Percentiles rank a stretch among this genome's conserved stretches.
Conservation (phyloP, 2,797 vertebrate genomes). For the Argya squamiceps region DNA sequence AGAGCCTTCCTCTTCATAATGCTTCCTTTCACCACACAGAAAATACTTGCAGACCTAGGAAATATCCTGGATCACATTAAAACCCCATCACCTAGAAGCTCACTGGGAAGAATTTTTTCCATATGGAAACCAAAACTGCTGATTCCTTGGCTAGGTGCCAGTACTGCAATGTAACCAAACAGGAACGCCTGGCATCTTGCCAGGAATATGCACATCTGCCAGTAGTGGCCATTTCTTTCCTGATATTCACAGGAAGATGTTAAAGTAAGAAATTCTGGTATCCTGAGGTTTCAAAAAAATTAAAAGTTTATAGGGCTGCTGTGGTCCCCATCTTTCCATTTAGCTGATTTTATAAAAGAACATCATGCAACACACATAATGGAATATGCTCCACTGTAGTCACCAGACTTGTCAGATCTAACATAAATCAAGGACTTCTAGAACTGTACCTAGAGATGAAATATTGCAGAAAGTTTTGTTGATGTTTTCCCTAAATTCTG, state of each 20-base stretch:
- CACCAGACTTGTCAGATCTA: background rate
- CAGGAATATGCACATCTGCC: background rate
- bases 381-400: background rate
- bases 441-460: background rate
- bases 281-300: background rate
- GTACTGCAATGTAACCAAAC: rapidly evolving
- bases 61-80: slow-evolving; percentile 1
- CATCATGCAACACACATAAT: background rate
- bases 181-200: background rate
- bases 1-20: background rate
- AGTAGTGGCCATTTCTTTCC: background rate
- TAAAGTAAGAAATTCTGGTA: background rate
- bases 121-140: background rate
- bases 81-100: background rate
- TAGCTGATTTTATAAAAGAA: background rate
- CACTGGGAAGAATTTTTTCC: background rate
- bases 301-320: background rate
- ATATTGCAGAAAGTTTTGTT: background rate
- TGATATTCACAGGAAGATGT: background rate
- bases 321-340: background rate
- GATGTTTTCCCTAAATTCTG: background rate
- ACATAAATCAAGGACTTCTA: background rate
- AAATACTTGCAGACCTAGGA: background rate
- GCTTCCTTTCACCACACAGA: background rate
- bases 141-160: slow-evolving; percentile 28